Evolutionary conservation across 2,797 vertebrate species (phyloP).

Genomic region (Aviceda leuphotes): DNA sequence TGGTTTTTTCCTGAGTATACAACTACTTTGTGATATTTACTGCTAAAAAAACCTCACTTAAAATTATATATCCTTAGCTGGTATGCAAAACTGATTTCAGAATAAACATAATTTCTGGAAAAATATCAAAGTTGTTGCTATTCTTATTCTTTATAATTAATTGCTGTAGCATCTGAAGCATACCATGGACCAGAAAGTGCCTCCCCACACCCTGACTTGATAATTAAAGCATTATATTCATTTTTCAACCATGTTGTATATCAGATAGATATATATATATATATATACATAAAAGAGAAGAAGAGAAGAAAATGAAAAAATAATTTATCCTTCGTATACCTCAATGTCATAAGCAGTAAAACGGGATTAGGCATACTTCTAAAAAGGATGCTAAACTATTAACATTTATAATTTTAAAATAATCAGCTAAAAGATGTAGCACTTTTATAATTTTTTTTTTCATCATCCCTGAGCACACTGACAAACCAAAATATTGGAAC

Average conservation of each 20-base stretch:
- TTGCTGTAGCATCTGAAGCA: neutral
- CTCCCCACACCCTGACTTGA: rapidly evolving
- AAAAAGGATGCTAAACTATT: neutral
- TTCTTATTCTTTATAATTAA: neutral
- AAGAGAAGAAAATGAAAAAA: neutral
- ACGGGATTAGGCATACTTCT: neutral
- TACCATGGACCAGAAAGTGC: neutral
- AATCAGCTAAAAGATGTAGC: neutral
- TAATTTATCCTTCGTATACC: neutral
- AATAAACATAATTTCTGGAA: neutral
- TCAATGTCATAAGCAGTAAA: neutral
- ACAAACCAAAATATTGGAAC: neutral
- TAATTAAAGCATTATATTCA: neutral
- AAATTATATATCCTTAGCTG: neutral
- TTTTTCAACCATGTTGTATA: neutral
- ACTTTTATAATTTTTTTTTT: neutral
- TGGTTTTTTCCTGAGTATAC: rapidly evolving
- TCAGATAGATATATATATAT: neutral
- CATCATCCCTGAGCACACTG: neutral
- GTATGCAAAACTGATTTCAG: neutral
- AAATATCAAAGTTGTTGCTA: neutral
- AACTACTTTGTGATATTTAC: neutral
- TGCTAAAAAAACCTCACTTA: neutral
- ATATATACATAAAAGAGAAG: neutral
- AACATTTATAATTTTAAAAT: neutral